Evolutionary conservation across 2,888 invertebrate genomes (phyloP), one percentile per base, ranked within the genome.

Genomic region (Callyntrura guangdongensis): DNA sequence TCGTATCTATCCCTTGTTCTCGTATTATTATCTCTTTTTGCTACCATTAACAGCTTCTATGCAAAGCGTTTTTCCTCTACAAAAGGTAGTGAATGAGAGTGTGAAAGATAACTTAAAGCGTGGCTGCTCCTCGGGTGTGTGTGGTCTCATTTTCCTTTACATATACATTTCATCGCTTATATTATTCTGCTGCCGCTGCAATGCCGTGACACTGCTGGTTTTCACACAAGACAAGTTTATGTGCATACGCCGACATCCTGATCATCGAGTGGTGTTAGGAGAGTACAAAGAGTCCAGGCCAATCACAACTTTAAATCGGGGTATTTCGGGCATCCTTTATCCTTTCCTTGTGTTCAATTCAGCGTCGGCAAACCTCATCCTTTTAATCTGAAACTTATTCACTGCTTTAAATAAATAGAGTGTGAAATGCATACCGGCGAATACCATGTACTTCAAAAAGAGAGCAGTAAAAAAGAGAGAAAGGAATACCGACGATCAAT

Each of bases 1-100:
- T 36, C 36, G 36, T 88, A 81, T 83, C 74, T 74, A 83, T 83
- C 49, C 83, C 74, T 36, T 53, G n/a, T 82, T 59, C 72, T 36
- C 36, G 36, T 36, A 74, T 83, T 89, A 83, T 83, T 89, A 83
- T 83, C 83, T 89, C 83, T 64, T 89, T 69, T 89, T 83, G 45
- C 72, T 49, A 77, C 61, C 74, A 83, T 89, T 89, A 89, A 88
- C 88, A 88, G 59, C 88, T 88, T 79, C 61, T 72, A 20, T 47
- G 47, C 79, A 20, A 69, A 36, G n/a, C n/a, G n/a, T n/a, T n/a
- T 36, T n/a, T 69, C 36, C 2, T 36, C 36, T 36, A 36, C 36
- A 36, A 36, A 36, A 2, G 36, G 3, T 36, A 36, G 36, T 36
- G 36, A 4, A 36, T 36, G n/a, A 14, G 14, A 36, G 36, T 69